Conservation (phyloP, 2,888 invertebrate genomes). For the Diogma glabrata region DNA sequence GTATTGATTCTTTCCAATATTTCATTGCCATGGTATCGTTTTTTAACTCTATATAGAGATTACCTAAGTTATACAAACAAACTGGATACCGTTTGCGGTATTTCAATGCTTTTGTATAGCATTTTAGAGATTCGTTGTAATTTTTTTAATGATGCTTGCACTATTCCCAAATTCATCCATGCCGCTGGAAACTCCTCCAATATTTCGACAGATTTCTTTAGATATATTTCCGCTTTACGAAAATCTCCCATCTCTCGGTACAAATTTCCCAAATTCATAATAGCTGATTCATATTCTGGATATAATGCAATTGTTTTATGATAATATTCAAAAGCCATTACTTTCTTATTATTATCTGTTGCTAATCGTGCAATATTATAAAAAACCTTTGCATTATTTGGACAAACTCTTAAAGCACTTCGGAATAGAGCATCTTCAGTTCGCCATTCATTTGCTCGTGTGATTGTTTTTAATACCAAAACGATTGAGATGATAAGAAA, state of each 20-base stretch:
- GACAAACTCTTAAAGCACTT: constrained; percentile 78
- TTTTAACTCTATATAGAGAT: constrained; percentile 75
- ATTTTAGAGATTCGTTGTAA: constrained; percentile 58
- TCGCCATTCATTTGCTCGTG: constrained; percentile 68
- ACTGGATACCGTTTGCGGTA: constrained; percentile 76
- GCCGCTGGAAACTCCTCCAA: constrained; percentile 78
- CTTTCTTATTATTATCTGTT: constrained; percentile 56
- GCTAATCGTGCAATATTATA: constrained; percentile 89
- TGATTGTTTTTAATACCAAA: constrained; percentile 38
- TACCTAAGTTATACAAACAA: constrained; percentile 90
- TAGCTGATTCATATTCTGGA: constrained; percentile 78
- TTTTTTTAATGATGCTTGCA: constrained; percentile 62
- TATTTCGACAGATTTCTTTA: constrained; percentile 57
- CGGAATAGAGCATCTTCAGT: constrained; percentile 66
- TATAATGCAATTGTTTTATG: constrained; percentile 63
- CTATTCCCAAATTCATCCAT: constrained; percentile 98
- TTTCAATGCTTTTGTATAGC: constrained; percentile 68
- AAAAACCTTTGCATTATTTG: constrained; percentile 67
- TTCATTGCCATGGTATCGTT: constrained; percentile 60
- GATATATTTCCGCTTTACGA: constrained; percentile 58
- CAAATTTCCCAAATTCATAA: constrained; percentile 88
- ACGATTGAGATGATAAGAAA: not conserved
- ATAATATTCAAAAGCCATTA: constrained; percentile 66
- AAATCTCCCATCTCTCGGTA: constrained; percentile 57
- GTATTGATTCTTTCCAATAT: constrained; percentile 74